Base-by-base conservation (phyloP, 2,797 vertebrate species). In the Chelmon rostratus region DNA sequence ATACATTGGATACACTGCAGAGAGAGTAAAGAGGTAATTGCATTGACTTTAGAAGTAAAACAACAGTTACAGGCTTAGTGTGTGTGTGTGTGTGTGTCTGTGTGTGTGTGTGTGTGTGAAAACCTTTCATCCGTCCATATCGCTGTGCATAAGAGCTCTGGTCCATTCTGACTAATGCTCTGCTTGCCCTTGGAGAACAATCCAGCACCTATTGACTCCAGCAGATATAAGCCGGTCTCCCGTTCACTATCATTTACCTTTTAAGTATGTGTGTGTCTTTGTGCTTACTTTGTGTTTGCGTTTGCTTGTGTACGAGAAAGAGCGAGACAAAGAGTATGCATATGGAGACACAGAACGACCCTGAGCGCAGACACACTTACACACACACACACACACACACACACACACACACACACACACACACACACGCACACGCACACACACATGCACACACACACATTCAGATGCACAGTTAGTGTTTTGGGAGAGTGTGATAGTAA, bases 401-500 rank as follows among this genome's bases (percentile, higher is more conserved):
- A 70, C 79, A 44, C 78, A 69, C 79, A 66, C 68, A 81, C 79
- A 70, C 82, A 54, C 78, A 68, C 79, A 65, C 65, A 80, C 25
- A 42, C 61, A 59, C 44, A 59, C 59, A 70, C 53, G 31, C 59
- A 78, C 62, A 62, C 67, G 53, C 76, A 64, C 70, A 49, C 67
- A 67, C 68, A 9, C 49, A 18, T 44, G 23, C 63, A 33, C 81
- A 70, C 79, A 44, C 78, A 69, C 79, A 66, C 68, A 81, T 79
- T 58, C 82, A 81, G 68, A 85, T 76, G 70, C 87, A 78, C 66
- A 89, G 73, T 82, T 85, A 86, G 87, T 87, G 90, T 91, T 92
- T 93, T 88, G 85, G 90, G 89, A 81, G 82, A 89, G 83, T 89
- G 90, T 91, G 91, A 81, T 79, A 89, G 73, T 88, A 90, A 94